Percentiles rank a stretch among this genome's conserved stretches.
phyloP scores from a whole-genome alignment of 1,140 invertebrate species.

The Colletes latitarsis region DNA sequence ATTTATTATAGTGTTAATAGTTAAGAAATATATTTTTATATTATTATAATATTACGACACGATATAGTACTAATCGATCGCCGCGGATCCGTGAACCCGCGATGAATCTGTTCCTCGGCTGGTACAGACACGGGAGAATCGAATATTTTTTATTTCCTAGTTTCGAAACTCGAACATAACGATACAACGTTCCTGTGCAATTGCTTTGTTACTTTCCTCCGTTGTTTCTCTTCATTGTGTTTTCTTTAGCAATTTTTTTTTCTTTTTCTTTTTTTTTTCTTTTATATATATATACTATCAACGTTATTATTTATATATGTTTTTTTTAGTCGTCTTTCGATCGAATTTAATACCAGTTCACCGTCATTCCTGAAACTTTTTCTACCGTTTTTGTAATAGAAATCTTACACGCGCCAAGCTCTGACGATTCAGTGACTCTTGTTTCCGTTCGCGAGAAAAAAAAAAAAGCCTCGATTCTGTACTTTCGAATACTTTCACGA shows the following conservation, averaged over 20 bases:
- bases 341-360: background rate
- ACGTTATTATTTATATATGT: constrained; percentile 7
- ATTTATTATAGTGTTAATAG: constrained; percentile 81
- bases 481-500: constrained; percentile 49
- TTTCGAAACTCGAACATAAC: constrained; percentile 6
- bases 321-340: too few species aligned
- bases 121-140: constrained; percentile 38
- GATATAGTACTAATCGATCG: constrained; percentile 64
- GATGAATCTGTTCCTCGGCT: constrained; percentile 57
- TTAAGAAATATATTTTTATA: constrained; percentile 82
- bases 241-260: constrained; percentile 2
- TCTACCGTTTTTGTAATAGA: constrained; percentile 9
- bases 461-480: constrained; percentile 28
- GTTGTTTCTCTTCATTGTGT: constrained; percentile 13
- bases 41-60: constrained; percentile 78
- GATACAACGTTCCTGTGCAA: constrained; percentile 39
- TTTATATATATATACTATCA: background rate
- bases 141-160: constrained; percentile 40
- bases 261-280: background rate
- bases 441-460: background rate
- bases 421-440: background rate
- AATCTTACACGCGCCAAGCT: constrained; percentile 24
- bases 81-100: constrained; percentile 47
- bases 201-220: constrained; percentile 14
- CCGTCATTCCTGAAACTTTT: constrained; percentile 12